Evolutionary conservation across 2,888 invertebrate species (phyloP).

Genomic region (Patella depressa): DNA sequence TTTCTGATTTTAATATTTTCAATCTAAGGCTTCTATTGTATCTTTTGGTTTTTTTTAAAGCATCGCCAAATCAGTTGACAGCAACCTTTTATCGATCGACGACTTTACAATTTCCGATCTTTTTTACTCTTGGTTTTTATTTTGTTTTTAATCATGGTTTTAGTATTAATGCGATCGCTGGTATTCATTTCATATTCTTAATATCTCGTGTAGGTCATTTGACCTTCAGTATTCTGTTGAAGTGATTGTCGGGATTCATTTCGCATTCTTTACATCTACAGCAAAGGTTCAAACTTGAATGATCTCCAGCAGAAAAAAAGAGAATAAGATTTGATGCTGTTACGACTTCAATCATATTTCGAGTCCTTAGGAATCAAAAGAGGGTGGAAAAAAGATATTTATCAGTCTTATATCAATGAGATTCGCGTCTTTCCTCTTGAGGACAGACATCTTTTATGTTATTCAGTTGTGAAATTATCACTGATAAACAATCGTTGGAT

Average conservation of each 20-base stretch:
- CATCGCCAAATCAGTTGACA: no score
- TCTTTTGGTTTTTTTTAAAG: no score
- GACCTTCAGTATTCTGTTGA: not conserved
- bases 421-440: no score
- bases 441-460: not conserved
- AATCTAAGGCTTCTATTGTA: no score
- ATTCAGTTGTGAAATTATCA: conserved; percentile 1
- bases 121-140: not conserved
- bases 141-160: conserved; percentile 5
- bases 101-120: no score
- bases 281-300: not conserved
- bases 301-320: not conserved
- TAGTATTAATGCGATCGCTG: not conserved
- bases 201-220: not conserved
- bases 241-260: not conserved
- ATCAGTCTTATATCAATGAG: not conserved
- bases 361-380: not conserved
- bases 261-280: conserved; percentile 6
- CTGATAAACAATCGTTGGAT: not conserved
- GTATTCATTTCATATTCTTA: conserved; percentile 3
- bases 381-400: not conserved
- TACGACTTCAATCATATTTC: not conserved
- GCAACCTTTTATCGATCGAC: no score
- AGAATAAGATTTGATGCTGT: not conserved
- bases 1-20: no score